Base-by-base conservation (phyloP, 2,113 vertebrate genomes). In the Xenus cinereus region DNA sequence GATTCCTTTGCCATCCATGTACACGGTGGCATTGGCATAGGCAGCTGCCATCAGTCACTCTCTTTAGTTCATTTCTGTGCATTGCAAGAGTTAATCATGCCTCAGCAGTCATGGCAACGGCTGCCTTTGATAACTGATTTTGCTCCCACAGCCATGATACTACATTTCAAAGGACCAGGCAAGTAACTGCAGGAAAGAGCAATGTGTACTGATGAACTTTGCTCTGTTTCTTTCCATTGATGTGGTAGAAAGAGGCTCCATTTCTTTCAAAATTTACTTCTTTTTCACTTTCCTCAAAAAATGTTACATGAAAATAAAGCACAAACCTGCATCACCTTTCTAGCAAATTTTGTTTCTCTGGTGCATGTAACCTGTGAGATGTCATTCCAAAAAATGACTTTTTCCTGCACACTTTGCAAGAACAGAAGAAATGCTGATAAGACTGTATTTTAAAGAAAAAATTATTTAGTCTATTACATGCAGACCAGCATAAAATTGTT, bases 1-100 rank as follows among this genome's bases (percentile, higher is more conserved):
- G 23, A 26, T 21, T 86, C 64, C 46, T 59, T 37, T 93, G 67
- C 63, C 45, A 1, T 1, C 82, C 72, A 4, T 6, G 50, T 0
- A 8, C 5, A 37, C 1, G 1, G 51, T 51, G 82, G 33, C 71
- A 69, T 0, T 68, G 79, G 45, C 1, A 0, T 0, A 17, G 59
- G 54, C 54, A 93, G 76, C 68, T 90, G 72, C 79, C 41, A 11
- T 37, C 88, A 50, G 10, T 37, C 83, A 26, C 37, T 54, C 39
- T 35, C 32, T 62, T 33, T 3, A 15, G 18, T 23, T 63, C 59
- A 50, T 71, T 37, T 74, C 74, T 9, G 1, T 35, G 60, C 41
- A 8, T 0, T 17, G 37, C 33, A 54, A 30, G 77, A 71, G 83
- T 64, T 64, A 51, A 81, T 67, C 3, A 10, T 72, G 46, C 35